Percentiles rank a stretch among this genome's conserved stretches.
phyloP scores from a whole-genome alignment of 2,888 invertebrate genomes.

The Acrocyrtus sp. region DNA sequence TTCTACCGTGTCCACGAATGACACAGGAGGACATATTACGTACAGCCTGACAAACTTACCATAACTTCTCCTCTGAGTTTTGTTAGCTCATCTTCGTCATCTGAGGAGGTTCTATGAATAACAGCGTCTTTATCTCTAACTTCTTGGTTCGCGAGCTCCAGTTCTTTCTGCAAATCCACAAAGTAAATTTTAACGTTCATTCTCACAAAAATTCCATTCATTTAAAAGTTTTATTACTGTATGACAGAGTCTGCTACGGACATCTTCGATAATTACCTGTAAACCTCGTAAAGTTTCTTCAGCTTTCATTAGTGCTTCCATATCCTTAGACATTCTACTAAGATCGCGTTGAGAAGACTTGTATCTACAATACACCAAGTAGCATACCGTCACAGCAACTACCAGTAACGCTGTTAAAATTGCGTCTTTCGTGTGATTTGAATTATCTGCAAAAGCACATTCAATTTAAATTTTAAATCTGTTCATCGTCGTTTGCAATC shows the following conservation, averaged over 20 bases:
- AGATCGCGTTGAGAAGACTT: conserved; percentile 87
- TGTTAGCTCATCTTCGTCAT: conserved; percentile 64
- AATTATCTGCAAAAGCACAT: conserved; percentile 72
- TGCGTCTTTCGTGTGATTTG: conserved; percentile 88
- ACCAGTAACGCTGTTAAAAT: conserved; percentile 84
- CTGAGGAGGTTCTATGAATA: conserved; percentile 62
- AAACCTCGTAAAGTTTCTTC: conserved; percentile 87
- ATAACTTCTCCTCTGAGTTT: conserved; percentile 87
- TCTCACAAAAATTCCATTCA: neutral
- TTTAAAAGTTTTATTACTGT: conserved; percentile 10
- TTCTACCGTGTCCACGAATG: neutral
- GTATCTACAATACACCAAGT: conserved; percentile 92
- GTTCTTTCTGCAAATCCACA: conserved; percentile 69
- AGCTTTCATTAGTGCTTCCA: conserved; percentile 91
- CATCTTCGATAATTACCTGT: conserved; percentile 69
- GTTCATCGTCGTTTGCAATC: too few species aligned
- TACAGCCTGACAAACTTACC: conserved; percentile 67
- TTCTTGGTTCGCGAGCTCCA: conserved; percentile 75
- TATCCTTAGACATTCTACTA: conserved; percentile 90
- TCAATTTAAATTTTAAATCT: too few species aligned
- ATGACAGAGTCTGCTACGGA: neutral
- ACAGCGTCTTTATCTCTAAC: conserved; percentile 82
- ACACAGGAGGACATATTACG: neutral
- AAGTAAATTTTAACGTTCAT: conserved; percentile 4
- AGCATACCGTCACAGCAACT: conserved; percentile 87